phyloP scores from a whole-genome alignment of 2,888 invertebrate species.

The Bellardia bayeri region DNA sequence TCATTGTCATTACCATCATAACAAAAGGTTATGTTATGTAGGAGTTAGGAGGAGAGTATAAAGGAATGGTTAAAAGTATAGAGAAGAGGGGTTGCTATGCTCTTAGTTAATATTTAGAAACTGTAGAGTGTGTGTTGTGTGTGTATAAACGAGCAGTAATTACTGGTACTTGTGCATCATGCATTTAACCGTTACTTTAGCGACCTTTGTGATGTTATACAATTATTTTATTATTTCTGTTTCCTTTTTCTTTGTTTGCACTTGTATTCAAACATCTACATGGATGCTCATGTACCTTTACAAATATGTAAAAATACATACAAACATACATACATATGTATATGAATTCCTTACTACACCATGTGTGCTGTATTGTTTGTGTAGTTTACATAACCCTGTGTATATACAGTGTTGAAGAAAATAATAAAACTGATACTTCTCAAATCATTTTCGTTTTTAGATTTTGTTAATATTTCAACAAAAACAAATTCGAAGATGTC shows the following conservation, averaged over 20 bases:
- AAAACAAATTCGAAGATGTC: too few species aligned
- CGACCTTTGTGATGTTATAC: slow-evolving; percentile 62
- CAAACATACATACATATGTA: neutral
- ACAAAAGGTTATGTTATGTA: neutral
- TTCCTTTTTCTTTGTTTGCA: slow-evolving; percentile 40
- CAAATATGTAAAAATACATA: neutral
- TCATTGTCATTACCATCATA: slow-evolving; percentile 11
- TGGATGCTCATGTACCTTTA: neutral
- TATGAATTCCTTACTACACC: neutral
- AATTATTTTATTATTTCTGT: slow-evolving; percentile 58
- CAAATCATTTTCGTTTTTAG: too few species aligned
- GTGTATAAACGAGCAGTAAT: neutral
- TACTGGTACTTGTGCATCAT: slow-evolving; percentile 3
- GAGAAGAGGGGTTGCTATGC: neutral
- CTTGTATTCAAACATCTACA: neutral
- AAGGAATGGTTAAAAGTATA: neutral
- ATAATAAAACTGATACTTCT: too few species aligned
- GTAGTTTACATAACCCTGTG: slow-evolving; percentile 40
- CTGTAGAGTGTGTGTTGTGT: neutral
- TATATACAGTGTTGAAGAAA: too few species aligned
- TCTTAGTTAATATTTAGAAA: neutral
- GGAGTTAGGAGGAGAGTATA: neutral
- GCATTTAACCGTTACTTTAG: slow-evolving; percentile 59
- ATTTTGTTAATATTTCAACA: too few species aligned
- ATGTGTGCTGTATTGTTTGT: neutral